Conservation (phyloP, 2,888 invertebrate genomes). For the Auanema freiburgensis region DNA sequence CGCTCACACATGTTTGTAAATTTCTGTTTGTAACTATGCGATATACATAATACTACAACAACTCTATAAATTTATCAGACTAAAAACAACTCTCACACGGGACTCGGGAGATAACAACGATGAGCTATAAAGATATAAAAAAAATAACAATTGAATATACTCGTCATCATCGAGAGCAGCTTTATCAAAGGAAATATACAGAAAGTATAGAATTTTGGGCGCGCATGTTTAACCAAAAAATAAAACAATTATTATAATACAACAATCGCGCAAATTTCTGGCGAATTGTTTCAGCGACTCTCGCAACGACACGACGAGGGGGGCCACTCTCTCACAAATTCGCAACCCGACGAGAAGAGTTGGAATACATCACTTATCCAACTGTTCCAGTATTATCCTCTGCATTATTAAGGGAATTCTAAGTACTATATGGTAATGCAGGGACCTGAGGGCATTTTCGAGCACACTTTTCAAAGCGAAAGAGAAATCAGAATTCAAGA, state of each 20-base stretch:
- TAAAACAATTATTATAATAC: constrained; percentile 11
- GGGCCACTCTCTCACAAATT: constrained; percentile 16
- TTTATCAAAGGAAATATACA: constrained; percentile 4
- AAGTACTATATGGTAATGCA: too few species aligned
- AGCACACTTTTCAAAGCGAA: constrained; percentile 11
- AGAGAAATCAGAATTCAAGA: constrained; percentile 3
- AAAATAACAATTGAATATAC: constrained; percentile 14
- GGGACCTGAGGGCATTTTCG: constrained; percentile 3
- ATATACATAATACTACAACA: too few species aligned
- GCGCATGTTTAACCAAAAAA: constrained; percentile 10
- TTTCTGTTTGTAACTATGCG: too few species aligned
- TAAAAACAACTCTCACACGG: constrained; percentile 21
- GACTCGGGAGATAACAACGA: constrained; percentile 22
- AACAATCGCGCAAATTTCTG: constrained; percentile 6
- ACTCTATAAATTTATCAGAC: too few species aligned
- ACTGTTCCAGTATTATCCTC: too few species aligned
- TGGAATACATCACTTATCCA: too few species aligned
- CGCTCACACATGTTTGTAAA: too few species aligned
- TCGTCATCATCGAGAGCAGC: constrained; percentile 14
- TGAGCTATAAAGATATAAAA: constrained; percentile 11
- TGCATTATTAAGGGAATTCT: too few species aligned
- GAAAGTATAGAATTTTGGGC: constrained; percentile 12
- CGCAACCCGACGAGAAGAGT: neutral
- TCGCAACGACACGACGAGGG: neutral
- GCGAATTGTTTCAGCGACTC: constrained; percentile 2